Evolutionary conservation across 2,113 vertebrate genomes (phyloP).

Genomic region (Tragelaphus strepsiceros): DNA sequence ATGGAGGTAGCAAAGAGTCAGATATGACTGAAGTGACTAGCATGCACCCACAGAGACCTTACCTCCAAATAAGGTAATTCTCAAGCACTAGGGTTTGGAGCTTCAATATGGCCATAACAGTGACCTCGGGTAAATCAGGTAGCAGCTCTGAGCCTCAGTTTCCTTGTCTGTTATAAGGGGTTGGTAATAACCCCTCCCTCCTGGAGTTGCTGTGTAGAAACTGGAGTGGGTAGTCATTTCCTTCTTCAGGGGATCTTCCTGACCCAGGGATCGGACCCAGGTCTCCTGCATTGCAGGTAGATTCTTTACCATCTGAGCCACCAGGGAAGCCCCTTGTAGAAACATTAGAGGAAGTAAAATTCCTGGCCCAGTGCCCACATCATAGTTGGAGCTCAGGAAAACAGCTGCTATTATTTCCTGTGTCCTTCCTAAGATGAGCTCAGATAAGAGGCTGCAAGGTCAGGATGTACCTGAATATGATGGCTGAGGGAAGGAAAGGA

Average conservation of each 20-base stretch:
- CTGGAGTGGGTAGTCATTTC: neutral
- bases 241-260: neutral
- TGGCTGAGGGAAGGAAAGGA: neutral
- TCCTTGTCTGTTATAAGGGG: neutral
- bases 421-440: neutral
- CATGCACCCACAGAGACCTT: neutral
- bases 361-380: too few species aligned
- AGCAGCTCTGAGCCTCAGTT: neutral
- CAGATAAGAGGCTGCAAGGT: neutral
- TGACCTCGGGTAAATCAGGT: neutral
- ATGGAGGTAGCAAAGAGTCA: neutral
- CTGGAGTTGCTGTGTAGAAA: neutral
- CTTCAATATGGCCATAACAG: neutral
- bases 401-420: rapidly evolving
- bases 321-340: neutral
- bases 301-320: neutral
- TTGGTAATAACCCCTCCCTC: too few species aligned
- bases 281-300: neutral
- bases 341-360: neutral
- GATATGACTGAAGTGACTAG: neutral
- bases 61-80: neutral
- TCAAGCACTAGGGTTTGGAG: neutral
- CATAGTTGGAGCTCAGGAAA: neutral
- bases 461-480: neutral
- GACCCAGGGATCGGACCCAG: neutral